Percentiles rank a stretch among this genome's conserved stretches.
Evolutionary conservation across 2,113 vertebrate species (phyloP).

Genomic region (Semnornis frantzii): DNA sequence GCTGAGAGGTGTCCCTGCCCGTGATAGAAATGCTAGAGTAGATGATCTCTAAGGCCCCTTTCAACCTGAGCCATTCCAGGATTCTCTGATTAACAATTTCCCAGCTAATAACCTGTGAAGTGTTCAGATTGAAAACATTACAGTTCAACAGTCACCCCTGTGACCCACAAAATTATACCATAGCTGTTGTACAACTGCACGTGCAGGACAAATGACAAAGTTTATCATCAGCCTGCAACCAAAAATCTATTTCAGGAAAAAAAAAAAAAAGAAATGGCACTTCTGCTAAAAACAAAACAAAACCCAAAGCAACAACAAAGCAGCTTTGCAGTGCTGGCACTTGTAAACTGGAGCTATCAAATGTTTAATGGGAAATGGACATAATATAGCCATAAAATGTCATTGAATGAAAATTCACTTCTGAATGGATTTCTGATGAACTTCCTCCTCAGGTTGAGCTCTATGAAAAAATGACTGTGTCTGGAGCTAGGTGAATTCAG

Average conservation of each 20-base stretch:
- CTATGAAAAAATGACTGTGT: conserved; percentile 20
- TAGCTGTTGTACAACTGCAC: conserved; percentile 27
- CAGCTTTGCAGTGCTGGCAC: not conserved
- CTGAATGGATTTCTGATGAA: conserved; percentile 40
- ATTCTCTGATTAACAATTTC: not conserved
- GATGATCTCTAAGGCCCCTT: no score
- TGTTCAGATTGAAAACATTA: not conserved
- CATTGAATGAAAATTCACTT: conserved; percentile 25
- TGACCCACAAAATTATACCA: conserved; percentile 19
- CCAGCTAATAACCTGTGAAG: conserved; percentile 18
- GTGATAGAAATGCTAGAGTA: no score
- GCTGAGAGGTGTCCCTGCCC: no score
- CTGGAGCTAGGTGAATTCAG: conserved; percentile 24
- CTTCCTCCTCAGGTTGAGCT: conserved; percentile 14
- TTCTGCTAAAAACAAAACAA: not conserved
- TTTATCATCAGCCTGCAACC: conserved; percentile 22
- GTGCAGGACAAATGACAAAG: conserved; percentile 12
- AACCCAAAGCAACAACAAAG: no score
- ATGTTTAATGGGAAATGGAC: not conserved
- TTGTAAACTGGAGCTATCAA: not conserved
- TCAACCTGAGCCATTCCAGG: no score
- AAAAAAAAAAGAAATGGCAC: not conserved
- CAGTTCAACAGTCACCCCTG: not conserved
- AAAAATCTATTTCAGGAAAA: not conserved
- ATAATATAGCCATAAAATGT: conserved; percentile 20